Evolutionary conservation across 2,113 vertebrate genomes (phyloP), one percentile per base, ranked within the genome.

Genomic region (Morone saxatilis): DNA sequence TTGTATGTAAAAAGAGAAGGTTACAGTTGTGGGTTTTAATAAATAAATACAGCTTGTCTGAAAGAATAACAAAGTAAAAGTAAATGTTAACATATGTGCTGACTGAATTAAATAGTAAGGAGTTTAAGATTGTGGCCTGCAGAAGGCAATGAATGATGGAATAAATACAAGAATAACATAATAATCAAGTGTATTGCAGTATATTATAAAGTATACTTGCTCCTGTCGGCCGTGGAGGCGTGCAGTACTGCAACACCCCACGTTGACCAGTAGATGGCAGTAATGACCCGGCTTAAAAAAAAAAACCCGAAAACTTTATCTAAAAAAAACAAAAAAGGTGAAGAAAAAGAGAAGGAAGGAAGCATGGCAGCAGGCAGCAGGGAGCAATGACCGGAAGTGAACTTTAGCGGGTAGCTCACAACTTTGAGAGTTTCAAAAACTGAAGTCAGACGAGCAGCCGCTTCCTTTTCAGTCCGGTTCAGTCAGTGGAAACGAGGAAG

Each of bases 401-500:
- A 88, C 65, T 87, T 86, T 62, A 70, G 31, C 48, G 19, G 4
- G 63, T 14, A 50, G 60, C 51, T 65, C 38, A 40, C 40, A 85
- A 86, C 81, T 83, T 78, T 10, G 16, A 11, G 14, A n/a, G 20
- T 41, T 79, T 6, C 31, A 59, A 20, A 57, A 60, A 25, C 20
- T 2, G 13, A 54, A 57, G 0, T 16, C 4, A 6, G 14, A 22
- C 48, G 2, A 31, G 66, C 67, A 1, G 56, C 7, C 22, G 78
- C 59, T 69, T 45, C 22, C 12, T 20, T 31, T 20, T 47, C 20
- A 31, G 62, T 22, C 48, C 11, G 14, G 12, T 5, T 14, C 45
- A 40, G 48, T 38, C 36, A 8, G 56, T 5, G 57, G 69, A 67
- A 73, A 76, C 60, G 50, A 89, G 87, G 90, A 92, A 91, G 82